These are phyloP conservation scores for Leucophenga montana DNA, from an alignment of 2,888 invertebrate genomes.

Conservation along the genomic window DNA sequence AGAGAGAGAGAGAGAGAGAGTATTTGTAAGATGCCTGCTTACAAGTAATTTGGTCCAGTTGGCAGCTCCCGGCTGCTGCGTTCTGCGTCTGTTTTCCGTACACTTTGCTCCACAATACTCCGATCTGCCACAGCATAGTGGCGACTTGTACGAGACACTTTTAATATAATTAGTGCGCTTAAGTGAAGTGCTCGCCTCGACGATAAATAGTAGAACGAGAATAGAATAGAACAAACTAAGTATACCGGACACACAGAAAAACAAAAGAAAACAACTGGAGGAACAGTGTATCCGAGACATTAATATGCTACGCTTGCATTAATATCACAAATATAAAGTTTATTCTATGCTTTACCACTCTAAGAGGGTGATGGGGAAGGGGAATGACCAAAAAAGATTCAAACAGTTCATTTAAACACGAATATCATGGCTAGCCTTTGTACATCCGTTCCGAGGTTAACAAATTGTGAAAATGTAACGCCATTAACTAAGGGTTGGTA, in stretches of 20 bases:
- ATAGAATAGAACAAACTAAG: slow-evolving; percentile 14
- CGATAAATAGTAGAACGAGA: slow-evolving; percentile 39
- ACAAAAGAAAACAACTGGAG: neutral
- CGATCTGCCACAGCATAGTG: neutral
- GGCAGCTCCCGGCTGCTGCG: neutral
- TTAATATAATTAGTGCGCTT: slow-evolving; percentile 63
- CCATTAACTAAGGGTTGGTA: too few relatives aligned
- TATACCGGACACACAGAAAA: slow-evolving; percentile 5
- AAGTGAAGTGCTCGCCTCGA: slow-evolving; percentile 60
- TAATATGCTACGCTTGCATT: too few relatives aligned
- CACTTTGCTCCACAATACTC: neutral
- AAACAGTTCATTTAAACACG: too few relatives aligned
- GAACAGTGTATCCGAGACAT: neutral
- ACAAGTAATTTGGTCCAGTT: neutral
- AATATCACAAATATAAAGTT: too few relatives aligned
- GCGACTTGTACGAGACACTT: slow-evolving; percentile 43
- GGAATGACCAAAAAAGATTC: too few relatives aligned
- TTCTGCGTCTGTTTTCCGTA: neutral
- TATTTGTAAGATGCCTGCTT: neutral
- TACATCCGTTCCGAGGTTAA: too few relatives aligned
- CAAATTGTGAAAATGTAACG: too few relatives aligned
- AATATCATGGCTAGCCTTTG: too few relatives aligned
- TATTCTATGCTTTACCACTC: too few relatives aligned
- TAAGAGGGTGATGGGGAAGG: too few relatives aligned
- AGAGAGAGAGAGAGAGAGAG: slow-evolving; percentile 23